Base-by-base conservation (phyloP, 2,113 vertebrate species). In the Phyllostomus discolor region DNA sequence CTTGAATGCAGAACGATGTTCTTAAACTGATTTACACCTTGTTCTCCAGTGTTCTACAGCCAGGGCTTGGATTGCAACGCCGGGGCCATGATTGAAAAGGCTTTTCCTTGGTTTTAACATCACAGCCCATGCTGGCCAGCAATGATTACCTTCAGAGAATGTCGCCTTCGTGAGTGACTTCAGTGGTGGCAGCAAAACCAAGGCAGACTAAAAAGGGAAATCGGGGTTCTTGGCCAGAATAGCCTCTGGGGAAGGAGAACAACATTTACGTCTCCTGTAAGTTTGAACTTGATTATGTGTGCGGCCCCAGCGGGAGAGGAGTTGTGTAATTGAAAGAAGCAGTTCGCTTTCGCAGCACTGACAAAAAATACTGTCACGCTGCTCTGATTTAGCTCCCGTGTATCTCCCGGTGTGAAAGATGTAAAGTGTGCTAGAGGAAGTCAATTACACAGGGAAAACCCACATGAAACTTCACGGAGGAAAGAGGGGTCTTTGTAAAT, bases 1-100 rank as follows among this genome's bases (percentile, higher is more conserved):
- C 98, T 95, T 98, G 98, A 98, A 99, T 98, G 98, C 98, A 98
- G 98, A 98, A 92, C 98, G 98, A 84, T 98, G 98, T 98, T 98
- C 98, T 98, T 98, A 98, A 98, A 97, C 98, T 99, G 98, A 99
- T 99, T 99, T 99, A 99, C 98, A 98, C 98, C 98, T 98, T 98
- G 98, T 98, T 98, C 98, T 97, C 73, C 91, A 46, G 96, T 96
- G 98, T 98, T 98, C 98, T 98, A 98, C 98, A 98, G 98, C 93
- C n/a, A 80, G 96, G 92, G 75, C 97, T 98, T 97, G 94, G 96
- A 98, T 96, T 98, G 98, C 98, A 99, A 98, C 97, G 97, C 98
- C 97, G 94, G 95, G 52, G 73, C 98, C 91, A 92, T 98, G 98
- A 99, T 97, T 98, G 98, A 98, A 98, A 98, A 98, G 95, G 90